A percentile compares a stretch with the other conserved stretches of the same genome.
Conservation (phyloP, 2,888 invertebrate species). For the Lycia hirtaria region DNA sequence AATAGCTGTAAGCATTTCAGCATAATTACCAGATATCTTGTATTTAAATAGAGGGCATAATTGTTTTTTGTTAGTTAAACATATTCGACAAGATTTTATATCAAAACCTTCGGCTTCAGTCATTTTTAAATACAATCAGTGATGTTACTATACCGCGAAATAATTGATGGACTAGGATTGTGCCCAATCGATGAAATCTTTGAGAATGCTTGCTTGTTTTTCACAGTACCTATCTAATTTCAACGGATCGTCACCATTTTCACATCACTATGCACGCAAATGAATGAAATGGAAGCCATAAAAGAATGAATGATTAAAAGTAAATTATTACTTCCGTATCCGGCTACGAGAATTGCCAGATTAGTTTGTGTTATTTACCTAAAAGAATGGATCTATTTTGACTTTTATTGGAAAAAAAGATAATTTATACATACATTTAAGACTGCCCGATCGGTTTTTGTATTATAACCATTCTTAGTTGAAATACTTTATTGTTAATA, state of each 20-base stretch:
- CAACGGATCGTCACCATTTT: conserved; percentile 40
- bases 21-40: conserved; percentile 80
- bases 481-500: too few species aligned
- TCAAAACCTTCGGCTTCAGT: conserved; percentile 62
- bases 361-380: not conserved
- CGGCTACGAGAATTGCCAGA: conserved; percentile 10
- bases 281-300: conserved; percentile 33
- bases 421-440: too few species aligned
- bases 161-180: conserved; percentile 32
- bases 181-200: conserved; percentile 36
- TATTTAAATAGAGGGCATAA: conserved; percentile 78
- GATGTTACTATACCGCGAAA: conserved; percentile 35
- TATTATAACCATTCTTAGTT: too few species aligned
- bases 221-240: conserved; percentile 16
- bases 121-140: conserved; percentile 57
- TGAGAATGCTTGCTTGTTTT: conserved; percentile 17
- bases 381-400: not conserved
- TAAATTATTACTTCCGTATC: conserved; percentile 17
- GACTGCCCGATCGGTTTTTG: too few species aligned
- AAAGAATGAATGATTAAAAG: conserved; percentile 1
- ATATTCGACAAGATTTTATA: conserved; percentile 78
- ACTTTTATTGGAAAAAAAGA: too few species aligned
- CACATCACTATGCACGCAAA: conserved; percentile 47
- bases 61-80: conserved; percentile 73
- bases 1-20: conserved; percentile 81